Conservation (phyloP, 2,797 vertebrate genomes). For the Monodelphis domestica region DNA sequence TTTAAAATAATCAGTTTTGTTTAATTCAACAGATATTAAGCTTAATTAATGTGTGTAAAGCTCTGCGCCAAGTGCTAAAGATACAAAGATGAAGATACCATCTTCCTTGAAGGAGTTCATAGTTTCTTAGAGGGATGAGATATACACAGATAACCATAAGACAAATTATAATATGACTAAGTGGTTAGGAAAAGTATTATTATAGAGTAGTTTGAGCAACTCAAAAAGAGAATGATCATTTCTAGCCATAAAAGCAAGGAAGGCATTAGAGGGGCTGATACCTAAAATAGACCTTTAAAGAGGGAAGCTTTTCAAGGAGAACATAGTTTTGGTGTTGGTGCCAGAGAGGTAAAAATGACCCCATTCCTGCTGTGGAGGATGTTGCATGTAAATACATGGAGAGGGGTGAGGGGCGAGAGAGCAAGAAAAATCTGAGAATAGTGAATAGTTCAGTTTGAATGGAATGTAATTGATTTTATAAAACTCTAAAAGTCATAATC, state of each 20-base stretch:
- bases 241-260: too few species aligned
- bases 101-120: too few species aligned
- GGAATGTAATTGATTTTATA: slow-evolving; percentile 25
- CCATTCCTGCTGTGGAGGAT: neutral
- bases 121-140: too few species aligned
- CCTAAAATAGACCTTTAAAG: neutral
- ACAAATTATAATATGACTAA: too few species aligned
- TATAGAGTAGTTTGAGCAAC: too few species aligned
- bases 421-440: neutral
- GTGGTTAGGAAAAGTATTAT: too few species aligned
- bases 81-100: too few species aligned
- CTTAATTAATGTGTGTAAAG: too few species aligned
- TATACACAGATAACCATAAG: too few species aligned
- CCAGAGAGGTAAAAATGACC: neutral
- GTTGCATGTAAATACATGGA: neutral
- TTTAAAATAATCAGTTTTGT: too few species aligned
- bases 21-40: too few species aligned
- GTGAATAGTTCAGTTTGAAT: slow-evolving; percentile 2
- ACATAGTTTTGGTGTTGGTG: neutral
- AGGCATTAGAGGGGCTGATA: neutral
- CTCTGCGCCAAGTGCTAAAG: neutral
- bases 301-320: neutral
- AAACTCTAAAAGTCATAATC: slow-evolving; percentile 46
- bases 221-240: too few species aligned
- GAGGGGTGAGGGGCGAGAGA: neutral